Evolutionary conservation across 2,113 vertebrate species (phyloP).

Genomic region (Dipodomys spectabilis): DNA sequence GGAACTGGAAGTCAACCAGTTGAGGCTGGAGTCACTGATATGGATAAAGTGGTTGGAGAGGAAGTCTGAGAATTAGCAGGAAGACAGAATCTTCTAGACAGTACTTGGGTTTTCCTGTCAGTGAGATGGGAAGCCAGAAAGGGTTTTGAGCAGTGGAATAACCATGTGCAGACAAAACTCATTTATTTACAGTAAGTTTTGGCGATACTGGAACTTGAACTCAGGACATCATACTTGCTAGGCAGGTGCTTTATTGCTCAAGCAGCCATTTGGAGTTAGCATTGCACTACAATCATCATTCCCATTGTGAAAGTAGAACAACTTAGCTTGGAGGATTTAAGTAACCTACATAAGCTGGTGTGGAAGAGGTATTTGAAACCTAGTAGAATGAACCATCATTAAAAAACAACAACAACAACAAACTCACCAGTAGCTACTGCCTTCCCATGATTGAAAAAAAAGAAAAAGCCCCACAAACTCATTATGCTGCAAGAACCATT

Average conservation of each 20-base stretch:
- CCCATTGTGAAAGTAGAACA: background rate
- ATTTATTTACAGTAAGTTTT: background rate
- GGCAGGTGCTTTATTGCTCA: too few relatives aligned
- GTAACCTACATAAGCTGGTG: background rate
- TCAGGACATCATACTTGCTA: too few relatives aligned
- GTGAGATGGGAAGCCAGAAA: background rate
- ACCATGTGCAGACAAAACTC: background rate
- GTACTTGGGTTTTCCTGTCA: background rate
- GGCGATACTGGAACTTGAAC: too few relatives aligned
- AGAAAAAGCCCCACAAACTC: background rate
- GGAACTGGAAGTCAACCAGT: background rate
- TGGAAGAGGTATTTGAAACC: background rate
- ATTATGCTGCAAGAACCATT: background rate
- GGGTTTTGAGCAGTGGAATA: background rate
- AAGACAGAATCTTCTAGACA: background rate
- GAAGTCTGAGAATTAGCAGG: background rate
- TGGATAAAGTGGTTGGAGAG: rapidly evolving
- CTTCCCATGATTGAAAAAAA: background rate
- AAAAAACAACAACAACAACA: background rate
- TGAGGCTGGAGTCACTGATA: background rate
- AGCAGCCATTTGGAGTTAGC: background rate
- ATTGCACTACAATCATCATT: background rate
- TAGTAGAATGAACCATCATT: background rate
- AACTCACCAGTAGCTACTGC: background rate
- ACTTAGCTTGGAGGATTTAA: background rate